phyloP scores from a whole-genome alignment of 2,113 vertebrate genomes.

The Bolborhynchus lineola region DNA sequence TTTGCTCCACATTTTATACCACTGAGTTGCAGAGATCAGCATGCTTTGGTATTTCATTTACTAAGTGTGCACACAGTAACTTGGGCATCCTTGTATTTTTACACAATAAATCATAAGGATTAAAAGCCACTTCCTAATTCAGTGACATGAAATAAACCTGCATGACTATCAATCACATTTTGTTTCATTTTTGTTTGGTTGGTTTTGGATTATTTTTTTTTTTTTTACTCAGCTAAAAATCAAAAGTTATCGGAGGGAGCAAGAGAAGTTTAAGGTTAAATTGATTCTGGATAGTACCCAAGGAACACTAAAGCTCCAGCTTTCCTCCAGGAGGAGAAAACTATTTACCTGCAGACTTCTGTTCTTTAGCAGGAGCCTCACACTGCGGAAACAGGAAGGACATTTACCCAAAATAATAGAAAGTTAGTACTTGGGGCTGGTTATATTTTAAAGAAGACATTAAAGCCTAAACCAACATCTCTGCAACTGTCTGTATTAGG shows the following conservation, averaged over 20 bases:
- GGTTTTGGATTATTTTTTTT: not conserved
- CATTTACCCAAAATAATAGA: not conserved
- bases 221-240: not conserved
- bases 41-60: not conserved
- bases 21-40: not conserved
- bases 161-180: not conserved
- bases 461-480: not conserved
- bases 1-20: not conserved
- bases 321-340: not conserved
- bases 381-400: not conserved
- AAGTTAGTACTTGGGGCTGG: not conserved
- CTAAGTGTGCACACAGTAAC: not conserved
- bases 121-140: not conserved
- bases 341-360: not conserved
- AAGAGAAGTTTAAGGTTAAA: constrained; percentile 22
- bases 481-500: not conserved
- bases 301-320: constrained; percentile 5
- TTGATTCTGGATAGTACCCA: not conserved
- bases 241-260: not conserved
- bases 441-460: not conserved
- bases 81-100: not conserved
- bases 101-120: not conserved
- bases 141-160: not conserved
- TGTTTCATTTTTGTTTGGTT: not conserved
- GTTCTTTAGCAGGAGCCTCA: not conserved